Conservation (phyloP, 2,888 invertebrate genomes). For the Scaptomyza parva region DNA sequence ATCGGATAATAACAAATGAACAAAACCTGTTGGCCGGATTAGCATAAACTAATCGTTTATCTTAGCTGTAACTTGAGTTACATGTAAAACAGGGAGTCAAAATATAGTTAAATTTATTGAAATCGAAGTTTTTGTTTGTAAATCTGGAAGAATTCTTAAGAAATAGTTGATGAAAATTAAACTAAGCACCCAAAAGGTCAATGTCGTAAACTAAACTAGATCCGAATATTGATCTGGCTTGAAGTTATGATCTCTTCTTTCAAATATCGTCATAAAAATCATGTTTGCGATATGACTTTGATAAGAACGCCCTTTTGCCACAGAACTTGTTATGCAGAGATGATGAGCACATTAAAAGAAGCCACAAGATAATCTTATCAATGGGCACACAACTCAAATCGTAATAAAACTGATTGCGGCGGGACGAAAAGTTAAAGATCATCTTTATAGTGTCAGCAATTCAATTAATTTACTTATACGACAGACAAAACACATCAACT, state of each 20-base stretch:
- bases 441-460: slow-evolving; percentile 35
- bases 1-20: slow-evolving; percentile 7
- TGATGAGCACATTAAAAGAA: slow-evolving; percentile 16
- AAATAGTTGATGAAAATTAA: too few relatives aligned
- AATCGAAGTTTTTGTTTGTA: not conserved
- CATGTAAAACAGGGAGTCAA: not conserved
- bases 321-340: slow-evolving; percentile 36
- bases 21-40: not conserved
- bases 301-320: not conserved
- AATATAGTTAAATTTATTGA: not conserved
- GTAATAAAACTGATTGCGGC: slow-evolving; percentile 8
- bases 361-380: slow-evolving; percentile 36
- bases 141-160: not conserved
- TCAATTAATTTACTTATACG: slow-evolving; percentile 41
- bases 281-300: not conserved
- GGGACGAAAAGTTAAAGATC: slow-evolving; percentile 33
- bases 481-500: slow-evolving; percentile 4
- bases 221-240: too few relatives aligned
- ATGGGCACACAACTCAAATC: slow-evolving; percentile 23
- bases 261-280: slow-evolving; percentile 9
- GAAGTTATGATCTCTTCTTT: too few relatives aligned
- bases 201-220: too few relatives aligned
- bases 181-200: too few relatives aligned
- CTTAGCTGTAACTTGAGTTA: not conserved
- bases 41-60: slow-evolving; percentile 7